Evolutionary conservation across 2,888 invertebrate species (phyloP).

Genomic region (Mythimna ferrago): DNA sequence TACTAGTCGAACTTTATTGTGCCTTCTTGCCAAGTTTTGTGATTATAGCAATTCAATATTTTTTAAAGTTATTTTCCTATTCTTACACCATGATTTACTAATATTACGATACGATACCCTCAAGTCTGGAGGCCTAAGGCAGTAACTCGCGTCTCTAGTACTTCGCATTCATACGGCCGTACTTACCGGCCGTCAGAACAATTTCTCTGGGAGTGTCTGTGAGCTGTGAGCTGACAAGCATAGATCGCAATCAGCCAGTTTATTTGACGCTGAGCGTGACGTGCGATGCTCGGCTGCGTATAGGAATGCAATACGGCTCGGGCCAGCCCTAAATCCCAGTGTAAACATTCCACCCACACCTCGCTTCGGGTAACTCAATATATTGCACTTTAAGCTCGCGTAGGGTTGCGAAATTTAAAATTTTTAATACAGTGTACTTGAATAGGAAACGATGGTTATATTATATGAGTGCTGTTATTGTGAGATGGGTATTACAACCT

Average conservation of each 20-base stretch:
- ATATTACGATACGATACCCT: neutral
- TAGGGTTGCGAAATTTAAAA: constrained; percentile 66
- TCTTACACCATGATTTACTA: neutral
- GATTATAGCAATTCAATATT: neutral
- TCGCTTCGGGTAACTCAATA: constrained; percentile 80
- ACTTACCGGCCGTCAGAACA: constrained; percentile 34
- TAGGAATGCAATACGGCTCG: constrained; percentile 85
- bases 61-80: neutral
- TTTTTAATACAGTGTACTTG: constrained; percentile 7
- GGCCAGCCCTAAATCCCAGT: constrained; percentile 80
- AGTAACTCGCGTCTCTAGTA: constrained; percentile 5
- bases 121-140: neutral
- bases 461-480: neutral
- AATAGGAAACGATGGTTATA: neutral
- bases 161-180: constrained; percentile 24
- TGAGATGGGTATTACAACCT: neutral
- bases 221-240: constrained; percentile 20
- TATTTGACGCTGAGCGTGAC: constrained; percentile 61
- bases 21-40: neutral
- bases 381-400: constrained; percentile 70
- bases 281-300: constrained; percentile 63
- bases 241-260: constrained; percentile 66
- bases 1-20: no score
- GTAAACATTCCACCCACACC: constrained; percentile 86
- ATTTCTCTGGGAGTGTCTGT: constrained; percentile 39